These are phyloP conservation scores for Semotilus atromaculatus DNA, from an alignment of 2,797 vertebrate species.

Conservation along the genomic window DNA sequence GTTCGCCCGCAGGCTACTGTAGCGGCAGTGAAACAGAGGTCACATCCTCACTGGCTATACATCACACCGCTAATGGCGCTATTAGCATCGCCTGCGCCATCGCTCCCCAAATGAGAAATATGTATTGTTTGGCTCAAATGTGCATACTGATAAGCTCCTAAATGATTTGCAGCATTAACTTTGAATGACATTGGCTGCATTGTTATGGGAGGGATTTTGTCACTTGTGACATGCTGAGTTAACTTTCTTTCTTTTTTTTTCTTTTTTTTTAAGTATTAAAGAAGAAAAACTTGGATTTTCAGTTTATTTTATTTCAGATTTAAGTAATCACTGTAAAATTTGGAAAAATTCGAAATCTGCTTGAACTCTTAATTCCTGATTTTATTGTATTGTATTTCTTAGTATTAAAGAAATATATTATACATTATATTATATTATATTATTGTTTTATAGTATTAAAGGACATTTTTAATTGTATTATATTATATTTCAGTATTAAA, in stretches of 20 bases:
- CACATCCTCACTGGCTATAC: slow-evolving; percentile 74
- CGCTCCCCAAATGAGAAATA: slow-evolving; percentile 77
- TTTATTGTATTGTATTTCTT: background rate
- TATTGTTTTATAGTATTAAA: no score
- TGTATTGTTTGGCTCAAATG: slow-evolving; percentile 81
- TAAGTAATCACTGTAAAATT: background rate
- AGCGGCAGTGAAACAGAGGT: slow-evolving; percentile 68
- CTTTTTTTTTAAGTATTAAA: background rate
- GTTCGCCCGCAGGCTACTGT: slow-evolving; percentile 35
- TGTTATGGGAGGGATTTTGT: slow-evolving; percentile 65
- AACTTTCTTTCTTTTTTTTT: background rate
- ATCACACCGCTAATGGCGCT: slow-evolving; percentile 80
- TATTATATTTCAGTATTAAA: background rate
- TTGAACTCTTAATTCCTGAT: background rate
- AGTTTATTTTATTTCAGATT: background rate
- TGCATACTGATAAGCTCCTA: slow-evolving; percentile 79
- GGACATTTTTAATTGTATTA: background rate
- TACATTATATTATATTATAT: background rate
- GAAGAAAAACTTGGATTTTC: background rate
- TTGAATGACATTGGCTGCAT: slow-evolving; percentile 81
- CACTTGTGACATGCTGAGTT: slow-evolving; percentile 72
- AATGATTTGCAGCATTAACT: slow-evolving; percentile 84
- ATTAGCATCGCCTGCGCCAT: slow-evolving; percentile 75
- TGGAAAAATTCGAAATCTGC: background rate
- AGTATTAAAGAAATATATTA: background rate